Percentiles rank a stretch among this genome's conserved stretches.
Conservation (phyloP, 2,113 vertebrate species). For the Furnarius figulus region DNA sequence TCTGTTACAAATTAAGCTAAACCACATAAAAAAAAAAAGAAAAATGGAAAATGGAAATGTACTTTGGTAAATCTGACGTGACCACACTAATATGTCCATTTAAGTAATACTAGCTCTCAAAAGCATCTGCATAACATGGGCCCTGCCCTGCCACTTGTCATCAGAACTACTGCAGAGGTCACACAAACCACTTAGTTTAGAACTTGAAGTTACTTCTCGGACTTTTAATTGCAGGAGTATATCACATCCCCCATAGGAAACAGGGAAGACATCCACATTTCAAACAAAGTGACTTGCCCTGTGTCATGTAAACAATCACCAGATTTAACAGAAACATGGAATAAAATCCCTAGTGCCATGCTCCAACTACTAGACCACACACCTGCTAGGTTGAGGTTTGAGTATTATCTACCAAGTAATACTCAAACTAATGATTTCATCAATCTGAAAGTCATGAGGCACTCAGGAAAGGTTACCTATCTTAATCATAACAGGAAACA, state of each 20-base stretch:
- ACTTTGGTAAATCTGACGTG: background rate
- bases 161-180: background rate
- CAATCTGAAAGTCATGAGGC: background rate
- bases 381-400: background rate
- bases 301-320: background rate
- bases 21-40: background rate
- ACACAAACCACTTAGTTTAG: background rate
- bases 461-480: background rate
- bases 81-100: background rate
- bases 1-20: background rate
- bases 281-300: background rate
- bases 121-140: background rate
- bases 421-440: constrained; percentile 3
- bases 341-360: background rate
- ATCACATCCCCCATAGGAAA: background rate
- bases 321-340: background rate
- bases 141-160: background rate
- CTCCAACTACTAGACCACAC: background rate
- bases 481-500: background rate
- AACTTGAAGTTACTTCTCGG: background rate
- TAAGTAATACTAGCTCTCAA: background rate
- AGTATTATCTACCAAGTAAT: background rate
- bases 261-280: background rate
- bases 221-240: background rate
- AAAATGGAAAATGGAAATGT: background rate